These are phyloP conservation scores for Gopherus flavomarginatus DNA, from an alignment of 2,113 vertebrate species.

Conservation along the genomic window DNA sequence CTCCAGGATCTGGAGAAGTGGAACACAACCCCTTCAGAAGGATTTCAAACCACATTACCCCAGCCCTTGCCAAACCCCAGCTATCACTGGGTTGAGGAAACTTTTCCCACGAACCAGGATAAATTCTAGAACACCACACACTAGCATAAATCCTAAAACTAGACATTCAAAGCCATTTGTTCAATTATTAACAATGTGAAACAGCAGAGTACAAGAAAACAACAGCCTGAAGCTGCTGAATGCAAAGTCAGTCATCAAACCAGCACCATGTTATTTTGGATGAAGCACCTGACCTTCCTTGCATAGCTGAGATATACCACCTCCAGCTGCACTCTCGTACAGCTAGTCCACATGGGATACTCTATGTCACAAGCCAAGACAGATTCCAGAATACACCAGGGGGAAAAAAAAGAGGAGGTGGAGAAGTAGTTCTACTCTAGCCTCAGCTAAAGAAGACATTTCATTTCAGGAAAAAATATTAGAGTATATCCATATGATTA, in stretches of 20 bases:
- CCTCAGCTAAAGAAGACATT: background rate
- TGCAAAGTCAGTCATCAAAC: background rate
- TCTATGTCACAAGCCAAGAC: background rate
- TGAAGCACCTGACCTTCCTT: background rate
- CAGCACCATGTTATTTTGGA: background rate
- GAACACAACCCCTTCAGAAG: background rate
- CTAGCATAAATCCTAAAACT: background rate
- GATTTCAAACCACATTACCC: background rate
- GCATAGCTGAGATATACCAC: background rate
- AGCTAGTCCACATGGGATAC: background rate
- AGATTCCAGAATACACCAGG: background rate
- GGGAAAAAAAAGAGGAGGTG: background rate
- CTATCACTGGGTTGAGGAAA: background rate
- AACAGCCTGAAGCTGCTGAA: background rate
- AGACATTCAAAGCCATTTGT: background rate
- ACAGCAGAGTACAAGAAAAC: background rate
- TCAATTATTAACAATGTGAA: background rate
- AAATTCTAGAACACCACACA: background rate
- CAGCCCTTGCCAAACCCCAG: background rate
- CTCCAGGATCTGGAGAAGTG: background rate
- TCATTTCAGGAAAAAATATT: background rate
- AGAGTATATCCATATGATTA: background rate
- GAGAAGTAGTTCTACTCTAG: background rate
- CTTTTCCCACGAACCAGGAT: background rate
- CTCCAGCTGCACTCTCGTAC: background rate